Evolutionary conservation across 2,113 vertebrate genomes (phyloP).

Genomic region (Chamaetylas fuelleborni): DNA sequence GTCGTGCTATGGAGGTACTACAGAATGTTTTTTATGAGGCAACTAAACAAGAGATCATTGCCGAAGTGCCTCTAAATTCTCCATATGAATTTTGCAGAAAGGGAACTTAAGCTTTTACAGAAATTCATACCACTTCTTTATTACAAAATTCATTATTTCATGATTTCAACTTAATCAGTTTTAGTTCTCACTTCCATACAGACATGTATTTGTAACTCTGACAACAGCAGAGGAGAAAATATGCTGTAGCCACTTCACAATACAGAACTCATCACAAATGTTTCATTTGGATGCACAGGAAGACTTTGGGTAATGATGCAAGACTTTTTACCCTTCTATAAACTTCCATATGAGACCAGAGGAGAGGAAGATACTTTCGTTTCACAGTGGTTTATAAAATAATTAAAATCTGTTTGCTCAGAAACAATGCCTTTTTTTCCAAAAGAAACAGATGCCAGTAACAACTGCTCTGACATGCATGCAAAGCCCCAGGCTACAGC

Average conservation of each 20-base stretch:
- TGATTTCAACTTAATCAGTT: neutral
- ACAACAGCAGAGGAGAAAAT: neutral
- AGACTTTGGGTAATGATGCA: neutral
- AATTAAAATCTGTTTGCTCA: neutral
- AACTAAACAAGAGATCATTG: neutral
- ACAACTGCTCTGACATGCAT: neutral
- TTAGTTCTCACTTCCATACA: neutral
- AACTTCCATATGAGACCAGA: neutral
- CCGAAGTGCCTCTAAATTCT: neutral
- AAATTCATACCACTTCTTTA: neutral
- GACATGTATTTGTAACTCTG: neutral
- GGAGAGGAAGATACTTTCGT: neutral
- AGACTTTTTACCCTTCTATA: neutral
- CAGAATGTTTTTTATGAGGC: neutral
- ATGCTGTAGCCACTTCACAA: neutral
- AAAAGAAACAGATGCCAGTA: neutral
- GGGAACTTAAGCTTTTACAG: neutral
- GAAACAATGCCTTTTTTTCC: neutral
- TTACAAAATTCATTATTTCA: neutral
- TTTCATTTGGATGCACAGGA: neutral
- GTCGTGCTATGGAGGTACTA: neutral
- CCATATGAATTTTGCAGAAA: neutral
- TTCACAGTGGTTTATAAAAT: neutral
- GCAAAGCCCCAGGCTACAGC: neutral
- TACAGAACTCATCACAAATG: neutral